Conservation (phyloP, 2,113 vertebrate genomes). For the Ophthalmolycus amberensis region DNA sequence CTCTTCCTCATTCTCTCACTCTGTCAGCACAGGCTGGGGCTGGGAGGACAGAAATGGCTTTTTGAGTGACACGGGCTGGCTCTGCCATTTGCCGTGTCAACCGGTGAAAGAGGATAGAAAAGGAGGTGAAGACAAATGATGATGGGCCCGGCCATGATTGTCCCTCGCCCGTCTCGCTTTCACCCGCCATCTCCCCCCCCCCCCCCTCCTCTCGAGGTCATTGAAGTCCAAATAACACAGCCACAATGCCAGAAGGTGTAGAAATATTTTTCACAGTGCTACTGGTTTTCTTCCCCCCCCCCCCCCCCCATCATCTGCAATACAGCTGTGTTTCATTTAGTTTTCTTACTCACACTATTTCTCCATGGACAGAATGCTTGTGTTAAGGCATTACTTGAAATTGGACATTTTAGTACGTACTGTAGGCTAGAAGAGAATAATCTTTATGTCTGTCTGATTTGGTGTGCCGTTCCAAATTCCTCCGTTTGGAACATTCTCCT, state of each 20-base stretch:
- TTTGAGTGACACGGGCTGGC: conserved; percentile 80
- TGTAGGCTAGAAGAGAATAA: conserved; percentile 30
- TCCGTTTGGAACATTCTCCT: conserved; percentile 7
- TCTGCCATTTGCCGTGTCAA: conserved; percentile 74
- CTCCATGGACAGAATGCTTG: neutral
- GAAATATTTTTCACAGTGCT: conserved; percentile 36
- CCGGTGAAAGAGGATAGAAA: conserved; percentile 69
- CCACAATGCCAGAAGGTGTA: conserved; percentile 28
- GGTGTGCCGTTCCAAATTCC: neutral
- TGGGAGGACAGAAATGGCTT: conserved; percentile 80
- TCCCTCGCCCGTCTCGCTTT: conserved; percentile 37
- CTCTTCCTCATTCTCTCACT: conserved; percentile 53
- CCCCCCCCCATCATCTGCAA: neutral
- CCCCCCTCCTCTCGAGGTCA: conserved; percentile 21
- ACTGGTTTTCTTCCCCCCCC: neutral
- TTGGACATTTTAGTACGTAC: conserved; percentile 25
- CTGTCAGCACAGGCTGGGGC: conserved; percentile 69
- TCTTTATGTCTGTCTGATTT: conserved; percentile 3
- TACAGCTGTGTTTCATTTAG: neutral
- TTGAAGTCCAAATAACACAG: conserved; percentile 51
- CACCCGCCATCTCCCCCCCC: conserved; percentile 15
- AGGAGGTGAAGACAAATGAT: conserved; percentile 76
- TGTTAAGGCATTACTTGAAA: neutral
- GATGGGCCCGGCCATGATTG: conserved; percentile 70
- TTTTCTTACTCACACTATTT: neutral